Conservation (phyloP, 2,888 invertebrate species). For the Morpho achilles region DNA sequence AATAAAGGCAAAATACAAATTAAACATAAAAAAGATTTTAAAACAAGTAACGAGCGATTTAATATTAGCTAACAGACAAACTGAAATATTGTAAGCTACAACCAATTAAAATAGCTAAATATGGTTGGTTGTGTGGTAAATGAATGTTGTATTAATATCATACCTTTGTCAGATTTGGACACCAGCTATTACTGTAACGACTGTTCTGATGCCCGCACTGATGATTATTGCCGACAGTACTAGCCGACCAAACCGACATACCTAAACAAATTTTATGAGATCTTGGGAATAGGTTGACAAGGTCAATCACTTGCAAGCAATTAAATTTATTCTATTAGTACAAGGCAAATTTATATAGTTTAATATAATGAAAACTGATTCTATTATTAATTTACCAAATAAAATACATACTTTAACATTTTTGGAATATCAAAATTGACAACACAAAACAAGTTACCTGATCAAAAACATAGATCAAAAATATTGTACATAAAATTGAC, state of each 20-base stretch:
- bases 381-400: neutral
- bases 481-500: constrained; percentile 6
- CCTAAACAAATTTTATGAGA: constrained; percentile 70
- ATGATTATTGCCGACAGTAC: constrained; percentile 79
- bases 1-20: no score
- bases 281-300: constrained; percentile 61
- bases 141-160: constrained; percentile 29
- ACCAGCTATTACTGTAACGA: constrained; percentile 70
- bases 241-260: constrained; percentile 87
- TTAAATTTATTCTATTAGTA: constrained; percentile 23
- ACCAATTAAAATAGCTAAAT: no score
- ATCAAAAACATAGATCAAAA: constrained; percentile 1
- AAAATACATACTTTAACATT: constrained; percentile 1
- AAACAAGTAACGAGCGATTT: no score
- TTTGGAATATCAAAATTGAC: constrained; percentile 1
- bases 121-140: no score
- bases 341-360: neutral
- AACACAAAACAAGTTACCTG: no score
- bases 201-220: constrained; percentile 61
- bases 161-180: constrained; percentile 73
- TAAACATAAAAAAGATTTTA: no score
- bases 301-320: constrained; percentile 45
- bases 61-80: no score
- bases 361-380: no score
- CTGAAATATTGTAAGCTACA: no score